Evolutionary conservation across 92 coral and sea anemone genomes (phyloP).

Genomic region (Zoanthus sansibaricus): DNA sequence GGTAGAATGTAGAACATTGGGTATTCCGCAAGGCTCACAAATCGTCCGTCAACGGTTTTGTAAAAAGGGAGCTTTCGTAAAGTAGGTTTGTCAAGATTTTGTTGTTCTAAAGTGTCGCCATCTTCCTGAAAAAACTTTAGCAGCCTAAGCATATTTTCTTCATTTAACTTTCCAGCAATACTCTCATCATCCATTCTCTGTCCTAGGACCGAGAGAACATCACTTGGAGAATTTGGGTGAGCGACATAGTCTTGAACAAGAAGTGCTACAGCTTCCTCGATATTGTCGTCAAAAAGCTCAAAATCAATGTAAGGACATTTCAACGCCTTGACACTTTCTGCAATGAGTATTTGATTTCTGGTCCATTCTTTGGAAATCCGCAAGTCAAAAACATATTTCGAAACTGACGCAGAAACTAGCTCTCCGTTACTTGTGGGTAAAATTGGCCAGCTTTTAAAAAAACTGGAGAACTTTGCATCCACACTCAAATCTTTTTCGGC

Average conservation of each 20-base stretch:
- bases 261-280: background rate
- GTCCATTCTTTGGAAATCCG: slow-evolving; percentile 3
- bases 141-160: slow-evolving; percentile 43
- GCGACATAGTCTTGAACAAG: slow-evolving; percentile 49
- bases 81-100: slow-evolving; percentile 22
- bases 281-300: slow-evolving; percentile 6
- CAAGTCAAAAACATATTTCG: slow-evolving; percentile 24
- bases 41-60: slow-evolving; percentile 43
- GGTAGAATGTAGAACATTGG: slow-evolving; percentile 46
- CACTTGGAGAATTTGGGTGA: slow-evolving; percentile 54
- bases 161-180: slow-evolving; percentile 25
- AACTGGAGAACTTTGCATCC: background rate
- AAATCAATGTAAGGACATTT: slow-evolving; percentile 15
- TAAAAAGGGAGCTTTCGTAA: slow-evolving; percentile 62
- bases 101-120: slow-evolving; percentile 17
- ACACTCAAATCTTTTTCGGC: background rate
- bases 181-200: slow-evolving; percentile 25
- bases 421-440: background rate
- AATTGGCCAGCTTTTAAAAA: slow-evolving; percentile 38
- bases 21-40: slow-evolving; percentile 38
- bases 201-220: slow-evolving; percentile 52
- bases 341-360: slow-evolving; percentile 19
- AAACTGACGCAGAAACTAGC: slow-evolving; percentile 15
- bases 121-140: slow-evolving; percentile 59
- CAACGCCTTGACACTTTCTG: slow-evolving; percentile 13